Percentiles rank a stretch among this genome's conserved stretches.
Conservation (phyloP, 2,888 invertebrate species). For the Leucoptera coffeella region DNA sequence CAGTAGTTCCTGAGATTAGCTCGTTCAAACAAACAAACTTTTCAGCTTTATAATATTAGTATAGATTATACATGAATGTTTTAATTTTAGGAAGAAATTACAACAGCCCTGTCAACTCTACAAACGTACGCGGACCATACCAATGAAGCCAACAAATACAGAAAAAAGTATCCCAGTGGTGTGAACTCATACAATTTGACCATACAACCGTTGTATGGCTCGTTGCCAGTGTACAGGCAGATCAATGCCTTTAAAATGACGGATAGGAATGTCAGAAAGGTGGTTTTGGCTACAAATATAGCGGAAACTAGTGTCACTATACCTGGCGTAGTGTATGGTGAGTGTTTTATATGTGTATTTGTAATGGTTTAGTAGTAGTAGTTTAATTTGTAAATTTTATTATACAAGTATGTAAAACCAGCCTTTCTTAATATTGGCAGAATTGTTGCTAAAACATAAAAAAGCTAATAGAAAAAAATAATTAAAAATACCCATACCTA, state of each 20-base stretch:
- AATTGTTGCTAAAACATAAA: too few relatives aligned
- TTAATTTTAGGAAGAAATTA: conserved; percentile 74
- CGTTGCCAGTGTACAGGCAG: conserved; percentile 59
- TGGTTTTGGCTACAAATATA: conserved; percentile 91
- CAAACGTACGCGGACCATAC: conserved; percentile 51
- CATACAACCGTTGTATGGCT: conserved; percentile 89
- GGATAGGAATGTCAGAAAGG: conserved; percentile 71
- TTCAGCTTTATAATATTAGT: too few relatives aligned
- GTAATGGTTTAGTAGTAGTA: too few relatives aligned
- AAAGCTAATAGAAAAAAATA: too few relatives aligned
- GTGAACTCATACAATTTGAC: conserved; percentile 42
- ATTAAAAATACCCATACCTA: too few relatives aligned
- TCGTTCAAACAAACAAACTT: too few relatives aligned
- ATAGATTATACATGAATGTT: too few relatives aligned
- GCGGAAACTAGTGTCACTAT: conserved; percentile 97
- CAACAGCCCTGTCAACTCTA: conserved; percentile 62
- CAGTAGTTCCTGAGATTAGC: too few relatives aligned
- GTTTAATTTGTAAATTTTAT: too few relatives aligned
- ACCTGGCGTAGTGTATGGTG: conserved; percentile 85
- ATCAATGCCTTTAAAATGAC: conserved; percentile 67
- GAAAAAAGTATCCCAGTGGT: conserved; percentile 26
- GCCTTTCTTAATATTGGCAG: too few relatives aligned
- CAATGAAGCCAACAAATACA: conserved; percentile 40
- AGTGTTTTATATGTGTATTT: conserved; percentile 9
- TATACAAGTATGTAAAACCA: too few relatives aligned